Conservation (phyloP, 2,888 invertebrate species). For the Escarpia spicata region DNA sequence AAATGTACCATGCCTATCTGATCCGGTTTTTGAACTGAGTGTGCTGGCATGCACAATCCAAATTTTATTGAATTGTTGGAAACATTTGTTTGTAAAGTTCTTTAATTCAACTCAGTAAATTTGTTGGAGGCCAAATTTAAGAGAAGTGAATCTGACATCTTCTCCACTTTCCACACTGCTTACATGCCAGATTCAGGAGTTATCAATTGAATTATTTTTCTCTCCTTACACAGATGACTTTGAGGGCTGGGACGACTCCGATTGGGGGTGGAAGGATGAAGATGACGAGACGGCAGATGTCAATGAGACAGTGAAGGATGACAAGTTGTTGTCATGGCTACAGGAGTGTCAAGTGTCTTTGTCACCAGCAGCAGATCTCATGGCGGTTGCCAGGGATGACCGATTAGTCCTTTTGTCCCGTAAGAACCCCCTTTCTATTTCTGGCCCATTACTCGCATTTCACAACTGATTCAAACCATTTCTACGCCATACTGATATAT, state of each 20-base stretch:
- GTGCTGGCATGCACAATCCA: too few relatives aligned
- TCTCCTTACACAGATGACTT: constrained; percentile 23
- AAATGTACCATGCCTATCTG: too few relatives aligned
- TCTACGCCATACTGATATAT: background rate
- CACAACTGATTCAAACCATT: background rate
- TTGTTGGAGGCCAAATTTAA: background rate
- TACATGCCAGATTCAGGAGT: background rate
- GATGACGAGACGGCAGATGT: constrained; percentile 43
- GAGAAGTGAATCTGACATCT: background rate
- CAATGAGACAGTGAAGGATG: constrained; percentile 37
- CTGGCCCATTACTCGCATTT: background rate
- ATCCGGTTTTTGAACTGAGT: too few relatives aligned
- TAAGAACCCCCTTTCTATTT: constrained; percentile 53
- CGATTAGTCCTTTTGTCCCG: constrained; percentile 75
- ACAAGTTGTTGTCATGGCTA: constrained; percentile 71
- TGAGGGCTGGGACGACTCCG: constrained; percentile 55
- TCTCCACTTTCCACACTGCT: background rate
- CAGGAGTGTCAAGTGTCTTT: constrained; percentile 75
- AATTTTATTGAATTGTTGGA: too few relatives aligned
- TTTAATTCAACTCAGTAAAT: background rate
- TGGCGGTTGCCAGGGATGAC: constrained; percentile 75
- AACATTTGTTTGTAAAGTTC: too few relatives aligned
- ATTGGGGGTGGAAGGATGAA: constrained; percentile 61
- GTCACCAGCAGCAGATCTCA: constrained; percentile 78
- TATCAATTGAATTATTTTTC: background rate